These are phyloP conservation scores for Knipowitschia caucasica DNA, from an alignment of 2,797 vertebrate genomes.

Conservation along the genomic window DNA sequence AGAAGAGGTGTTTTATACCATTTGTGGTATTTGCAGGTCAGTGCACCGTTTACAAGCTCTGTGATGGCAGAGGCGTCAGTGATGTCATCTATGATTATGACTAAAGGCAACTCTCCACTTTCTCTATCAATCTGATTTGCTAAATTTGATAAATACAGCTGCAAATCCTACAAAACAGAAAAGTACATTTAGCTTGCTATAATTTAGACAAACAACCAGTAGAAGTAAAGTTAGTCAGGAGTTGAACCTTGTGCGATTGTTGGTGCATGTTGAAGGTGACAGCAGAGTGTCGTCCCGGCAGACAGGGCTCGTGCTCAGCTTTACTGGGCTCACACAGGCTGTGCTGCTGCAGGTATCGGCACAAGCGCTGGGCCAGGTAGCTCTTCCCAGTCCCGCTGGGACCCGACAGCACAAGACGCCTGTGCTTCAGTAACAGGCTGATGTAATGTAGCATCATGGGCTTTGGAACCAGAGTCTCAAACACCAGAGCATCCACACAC, in stretches of 20 bases:
- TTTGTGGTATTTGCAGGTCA: slow-evolving; percentile 99
- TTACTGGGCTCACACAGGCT: slow-evolving; percentile 79
- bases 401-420: slow-evolving; percentile 89
- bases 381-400: slow-evolving; percentile 95
- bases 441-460: slow-evolving; percentile 98
- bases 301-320: slow-evolving; percentile 50
- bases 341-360: slow-evolving; percentile 90
- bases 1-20: slow-evolving; percentile 78
- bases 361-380: slow-evolving; percentile 88
- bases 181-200: not conserved
- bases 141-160: slow-evolving; percentile 90
- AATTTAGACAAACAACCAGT: not conserved
- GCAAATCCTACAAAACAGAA: slow-evolving; percentile 82
- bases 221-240: not conserved
- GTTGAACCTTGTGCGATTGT: slow-evolving; percentile 88
- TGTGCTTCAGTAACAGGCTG: slow-evolving; percentile 90
- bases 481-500: slow-evolving; percentile 91
- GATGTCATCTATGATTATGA: slow-evolving; percentile 93
- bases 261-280: slow-evolving; percentile 95
- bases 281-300: slow-evolving; percentile 48
- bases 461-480: slow-evolving; percentile 93
- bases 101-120: slow-evolving; percentile 85
- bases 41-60: slow-evolving; percentile 90
- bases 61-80: slow-evolving; percentile 85
- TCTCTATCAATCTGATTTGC: slow-evolving; percentile 95